Evolutionary conservation across 2,888 invertebrate genomes (phyloP), one percentile per base, ranked within the genome.

Genomic region (Limnephilus marmoratus): DNA sequence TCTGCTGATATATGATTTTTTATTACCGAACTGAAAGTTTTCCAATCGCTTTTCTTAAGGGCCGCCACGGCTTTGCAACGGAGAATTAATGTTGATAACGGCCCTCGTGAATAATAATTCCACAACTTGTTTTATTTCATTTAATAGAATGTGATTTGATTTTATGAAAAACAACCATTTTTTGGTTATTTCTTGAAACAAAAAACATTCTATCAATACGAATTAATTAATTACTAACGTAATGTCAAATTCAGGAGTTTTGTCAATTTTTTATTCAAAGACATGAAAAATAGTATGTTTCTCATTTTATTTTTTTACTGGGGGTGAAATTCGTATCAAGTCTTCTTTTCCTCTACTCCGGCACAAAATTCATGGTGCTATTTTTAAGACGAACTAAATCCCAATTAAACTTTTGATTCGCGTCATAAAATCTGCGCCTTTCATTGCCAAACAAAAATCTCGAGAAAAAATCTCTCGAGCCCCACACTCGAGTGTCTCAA

Each of bases 1-100:
- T 53, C 49, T n/a, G 31, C 93, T 93, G 93, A 93, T 93, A 93
- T 93, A 93, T 93, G 91, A 93, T 93, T 93, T 93, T 93, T 93
- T 93, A 93, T 93, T 93, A 91, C 93, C 87, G 91, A 68, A 92
- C 92, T 93, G 91, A 93, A 93, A 93, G 93, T 93, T 93, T 93
- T 93, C 93, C 93, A 93, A 93, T 93, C 93, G 93, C 92, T 93
- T 93, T 93, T 91, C 92, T 92, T 86, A 90, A 93, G 91, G 90
- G 91, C 89, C 90, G 90, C 37, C 29, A 90, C 37, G 85, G 93
- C 90, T 92, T 92, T 91, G 81, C 92, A 53, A 82, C 88, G 85
- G 34, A 90, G 92, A 93, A 83, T 93, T 93, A 93, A 93, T 93
- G 91, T 92, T 86, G 89, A 86, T 83, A 91, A 90, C 90, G 92